These are phyloP conservation scores for Stictocephala bisonia DNA, from an alignment of 2,888 invertebrate genomes.

Conservation along the genomic window DNA sequence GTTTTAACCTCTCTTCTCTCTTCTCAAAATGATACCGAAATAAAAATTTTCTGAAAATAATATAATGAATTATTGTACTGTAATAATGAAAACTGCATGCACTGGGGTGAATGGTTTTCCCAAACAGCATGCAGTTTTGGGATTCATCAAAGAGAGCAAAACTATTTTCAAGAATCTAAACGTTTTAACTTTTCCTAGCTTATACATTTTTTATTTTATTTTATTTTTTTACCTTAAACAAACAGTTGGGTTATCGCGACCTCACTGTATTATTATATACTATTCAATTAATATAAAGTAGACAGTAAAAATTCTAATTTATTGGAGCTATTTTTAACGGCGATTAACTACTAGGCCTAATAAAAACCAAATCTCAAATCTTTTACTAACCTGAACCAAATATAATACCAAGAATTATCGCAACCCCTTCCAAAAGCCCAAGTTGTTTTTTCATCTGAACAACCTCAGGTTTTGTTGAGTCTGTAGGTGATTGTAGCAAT, in stretches of 20 bases:
- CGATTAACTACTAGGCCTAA: not conserved
- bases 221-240: not conserved
- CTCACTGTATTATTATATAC: too few relatives aligned
- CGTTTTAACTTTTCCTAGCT: not conserved
- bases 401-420: slow-evolving; percentile 94
- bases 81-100: too few relatives aligned
- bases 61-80: too few relatives aligned
- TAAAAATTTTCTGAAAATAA: too few relatives aligned
- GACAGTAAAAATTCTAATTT: not conserved
- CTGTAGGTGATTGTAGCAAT: slow-evolving; percentile 1
- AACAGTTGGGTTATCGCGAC: too few relatives aligned
- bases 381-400: slow-evolving; percentile 85
- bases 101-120: too few relatives aligned
- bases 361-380: not conserved
- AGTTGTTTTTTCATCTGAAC: slow-evolving; percentile 89
- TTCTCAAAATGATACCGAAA: too few relatives aligned
- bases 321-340: not conserved
- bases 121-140: too few relatives aligned
- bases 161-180: too few relatives aligned
- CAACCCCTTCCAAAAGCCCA: slow-evolving; percentile 90
- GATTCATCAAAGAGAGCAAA: too few relatives aligned
- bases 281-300: too few relatives aligned
- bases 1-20: too few relatives aligned
- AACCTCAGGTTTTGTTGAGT: slow-evolving; percentile 65
- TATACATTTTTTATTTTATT: not conserved